These are phyloP conservation scores for Brachystomella parvula DNA, from an alignment of 1,140 invertebrate species.

Conservation along the genomic window DNA sequence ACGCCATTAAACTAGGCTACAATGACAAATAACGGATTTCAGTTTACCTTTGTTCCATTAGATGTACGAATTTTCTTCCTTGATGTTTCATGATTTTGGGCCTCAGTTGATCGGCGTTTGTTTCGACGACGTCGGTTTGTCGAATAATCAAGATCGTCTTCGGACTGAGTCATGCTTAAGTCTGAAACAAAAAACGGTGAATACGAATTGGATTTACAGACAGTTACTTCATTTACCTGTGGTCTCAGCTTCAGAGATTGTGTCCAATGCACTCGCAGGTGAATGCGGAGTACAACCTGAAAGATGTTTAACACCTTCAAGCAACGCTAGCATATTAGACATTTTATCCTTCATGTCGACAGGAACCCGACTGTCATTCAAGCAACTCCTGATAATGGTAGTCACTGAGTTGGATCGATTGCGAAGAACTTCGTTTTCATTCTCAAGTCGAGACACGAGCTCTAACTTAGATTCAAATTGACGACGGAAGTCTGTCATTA, in stretches of 20 bases:
- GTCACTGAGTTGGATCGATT: slow-evolving; percentile 6
- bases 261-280: slow-evolving; percentile 48
- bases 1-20: no score
- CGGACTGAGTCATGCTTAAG: slow-evolving; percentile 74
- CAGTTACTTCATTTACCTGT: slow-evolving; percentile 36
- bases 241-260: slow-evolving; percentile 56
- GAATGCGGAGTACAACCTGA: slow-evolving; percentile 1
- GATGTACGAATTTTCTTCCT: slow-evolving; percentile 47
- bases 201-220: slow-evolving; percentile 6
- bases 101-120: slow-evolving; percentile 28
- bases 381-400: slow-evolving; percentile 24
- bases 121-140: slow-evolving; percentile 10
- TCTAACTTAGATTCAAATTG: slow-evolving; percentile 69
- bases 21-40: slow-evolving; percentile 39
- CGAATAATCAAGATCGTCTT: slow-evolving; percentile 64
- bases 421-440: slow-evolving; percentile 44
- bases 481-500: slow-evolving; percentile 65
- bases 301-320: slow-evolving; percentile 43
- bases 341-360: slow-evolving; percentile 65
- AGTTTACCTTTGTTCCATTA: slow-evolving; percentile 26
- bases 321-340: slow-evolving; percentile 23
- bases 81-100: slow-evolving; percentile 43
- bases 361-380: slow-evolving; percentile 45
- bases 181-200: slow-evolving; percentile 58
- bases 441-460: slow-evolving; percentile 53